These are phyloP conservation scores for Bombylius discolor DNA, from an alignment of 2,888 invertebrate species.

Conservation along the genomic window DNA sequence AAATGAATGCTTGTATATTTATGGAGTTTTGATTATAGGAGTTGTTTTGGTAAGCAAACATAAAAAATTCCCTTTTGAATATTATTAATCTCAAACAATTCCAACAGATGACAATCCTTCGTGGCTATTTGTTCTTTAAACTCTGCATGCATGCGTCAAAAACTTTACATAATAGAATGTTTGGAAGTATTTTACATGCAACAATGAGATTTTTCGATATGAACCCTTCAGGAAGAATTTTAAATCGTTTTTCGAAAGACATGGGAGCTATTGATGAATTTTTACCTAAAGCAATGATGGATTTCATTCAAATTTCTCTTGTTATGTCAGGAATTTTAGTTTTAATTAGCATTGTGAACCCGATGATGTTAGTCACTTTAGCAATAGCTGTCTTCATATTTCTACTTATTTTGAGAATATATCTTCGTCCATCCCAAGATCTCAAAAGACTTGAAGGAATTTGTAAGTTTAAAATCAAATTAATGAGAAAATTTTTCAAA, in stretches of 20 bases:
- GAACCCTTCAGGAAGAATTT: slow-evolving; percentile 63
- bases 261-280: slow-evolving; percentile 49
- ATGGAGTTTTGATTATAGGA: slow-evolving; percentile 30
- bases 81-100: background rate
- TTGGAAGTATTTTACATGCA: slow-evolving; percentile 58
- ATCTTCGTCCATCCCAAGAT: slow-evolving; percentile 59
- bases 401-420: slow-evolving; percentile 48
- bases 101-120: slow-evolving; percentile 38
- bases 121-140: slow-evolving; percentile 57
- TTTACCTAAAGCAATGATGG: slow-evolving; percentile 42
- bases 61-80: too few species aligned
- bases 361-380: slow-evolving; percentile 52
- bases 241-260: slow-evolving; percentile 68
- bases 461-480: slow-evolving; percentile 37
- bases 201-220: slow-evolving; percentile 76
- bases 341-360: slow-evolving; percentile 57
- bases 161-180: slow-evolving; percentile 74
- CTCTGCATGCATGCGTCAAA: slow-evolving; percentile 63
- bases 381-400: slow-evolving; percentile 51
- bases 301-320: slow-evolving; percentile 39
- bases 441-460: slow-evolving; percentile 60
- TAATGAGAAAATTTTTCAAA: background rate
- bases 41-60: slow-evolving; percentile 24
- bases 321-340: slow-evolving; percentile 63
- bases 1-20: slow-evolving; percentile 32